A percentile compares a stretch with the other conserved stretches of the same genome.
These are phyloP conservation scores for Dendroctonus valens DNA, from an alignment of 1,140 invertebrate genomes.

Conservation along the genomic window DNA sequence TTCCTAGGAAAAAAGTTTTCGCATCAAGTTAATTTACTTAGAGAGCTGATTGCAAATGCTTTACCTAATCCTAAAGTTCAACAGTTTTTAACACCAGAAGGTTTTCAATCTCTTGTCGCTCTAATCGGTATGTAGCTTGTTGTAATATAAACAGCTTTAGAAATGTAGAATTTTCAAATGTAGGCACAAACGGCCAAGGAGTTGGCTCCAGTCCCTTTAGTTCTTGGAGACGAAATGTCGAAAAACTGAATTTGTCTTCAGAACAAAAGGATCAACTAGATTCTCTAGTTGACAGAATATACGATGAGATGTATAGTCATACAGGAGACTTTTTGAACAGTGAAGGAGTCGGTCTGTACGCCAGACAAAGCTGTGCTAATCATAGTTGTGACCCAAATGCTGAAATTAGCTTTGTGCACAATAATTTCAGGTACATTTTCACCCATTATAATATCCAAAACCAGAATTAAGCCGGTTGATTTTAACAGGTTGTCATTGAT, in stretches of 20 bases:
- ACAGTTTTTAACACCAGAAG: constrained; percentile 71
- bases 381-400: constrained; percentile 93
- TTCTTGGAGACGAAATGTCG: constrained; percentile 79
- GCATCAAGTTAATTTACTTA: constrained; percentile 70
- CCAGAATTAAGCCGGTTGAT: background rate
- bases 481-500: constrained; percentile 62
- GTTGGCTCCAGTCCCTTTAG: constrained; percentile 88
- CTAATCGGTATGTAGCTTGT: constrained; percentile 56
- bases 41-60: constrained; percentile 61
- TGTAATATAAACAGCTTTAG: background rate
- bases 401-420: constrained; percentile 78
- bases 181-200: constrained; percentile 90
- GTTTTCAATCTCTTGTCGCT: constrained; percentile 83
- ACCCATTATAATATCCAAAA: background rate
- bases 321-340: constrained; percentile 87
- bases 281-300: constrained; percentile 76
- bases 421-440: constrained; percentile 63
- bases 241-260: constrained; percentile 63
- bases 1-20: constrained; percentile 83
- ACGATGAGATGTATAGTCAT: constrained; percentile 80
- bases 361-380: constrained; percentile 83
- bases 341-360: constrained; percentile 89
- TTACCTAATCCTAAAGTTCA: constrained; percentile 58
- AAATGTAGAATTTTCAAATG: constrained; percentile 3
- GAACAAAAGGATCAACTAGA: constrained; percentile 69